A percentile compares a stretch with the other conserved stretches of the same genome.
phyloP scores from a whole-genome alignment of 35 echinoderm and acorn worm species.

The Stichopus chloronotus region DNA sequence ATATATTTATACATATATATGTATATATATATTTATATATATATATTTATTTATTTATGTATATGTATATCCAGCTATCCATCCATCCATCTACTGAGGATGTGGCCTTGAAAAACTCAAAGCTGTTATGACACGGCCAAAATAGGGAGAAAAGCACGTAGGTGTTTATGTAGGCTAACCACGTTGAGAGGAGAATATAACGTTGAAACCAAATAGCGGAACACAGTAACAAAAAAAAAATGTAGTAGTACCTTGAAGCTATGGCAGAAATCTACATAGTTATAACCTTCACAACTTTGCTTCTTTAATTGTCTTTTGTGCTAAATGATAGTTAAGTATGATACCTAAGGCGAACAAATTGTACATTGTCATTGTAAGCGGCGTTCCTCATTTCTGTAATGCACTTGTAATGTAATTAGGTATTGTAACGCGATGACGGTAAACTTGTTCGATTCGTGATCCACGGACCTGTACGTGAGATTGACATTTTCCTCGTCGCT shows the following conservation, averaged over 20 bases:
- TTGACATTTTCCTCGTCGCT: background rate
- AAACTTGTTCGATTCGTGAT: background rate
- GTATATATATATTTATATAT: too few relatives aligned
- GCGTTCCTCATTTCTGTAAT: conserved; percentile 38
- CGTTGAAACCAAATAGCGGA: too few relatives aligned
- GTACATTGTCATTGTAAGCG: background rate
- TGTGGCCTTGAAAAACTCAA: conserved; percentile 9
- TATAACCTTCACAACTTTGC: conserved; percentile 14
- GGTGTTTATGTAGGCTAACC: background rate
- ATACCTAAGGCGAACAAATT: conserved; percentile 22
- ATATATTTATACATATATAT: background rate
- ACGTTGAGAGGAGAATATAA: background rate
- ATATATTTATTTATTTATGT: too few relatives aligned
- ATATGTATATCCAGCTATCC: too few relatives aligned
- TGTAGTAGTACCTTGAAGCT: background rate
- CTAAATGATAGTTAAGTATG: conserved; percentile 32
- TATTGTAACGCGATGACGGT: conserved; percentile 11
- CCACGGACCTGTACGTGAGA: conserved; percentile 8
- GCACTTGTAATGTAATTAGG: conserved; percentile 52
- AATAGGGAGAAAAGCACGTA: background rate
- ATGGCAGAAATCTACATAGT: background rate
- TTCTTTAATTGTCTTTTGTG: background rate
- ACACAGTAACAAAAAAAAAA: background rate
- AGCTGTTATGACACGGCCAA: background rate
- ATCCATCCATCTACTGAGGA: background rate